Conservation (phyloP, 2,888 invertebrate genomes). For the Tuberolachnus salignus region DNA sequence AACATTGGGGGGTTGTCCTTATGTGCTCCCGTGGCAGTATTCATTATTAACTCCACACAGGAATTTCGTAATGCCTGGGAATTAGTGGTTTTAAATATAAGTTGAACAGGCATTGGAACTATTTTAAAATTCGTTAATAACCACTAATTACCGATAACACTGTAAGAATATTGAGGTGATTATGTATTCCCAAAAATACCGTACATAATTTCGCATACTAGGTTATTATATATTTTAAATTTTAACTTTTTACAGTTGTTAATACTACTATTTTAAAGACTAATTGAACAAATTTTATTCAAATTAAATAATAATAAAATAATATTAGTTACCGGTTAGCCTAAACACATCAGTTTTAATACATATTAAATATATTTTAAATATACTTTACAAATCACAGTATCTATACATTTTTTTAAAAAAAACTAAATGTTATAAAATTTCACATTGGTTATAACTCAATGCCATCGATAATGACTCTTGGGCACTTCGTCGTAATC, state of each 20-base stretch:
- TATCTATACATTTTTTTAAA: not conserved
- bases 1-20: too few species aligned
- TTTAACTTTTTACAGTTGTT: not conserved
- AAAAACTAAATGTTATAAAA: not conserved
- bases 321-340: not conserved
- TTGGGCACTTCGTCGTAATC: constrained; percentile 34
- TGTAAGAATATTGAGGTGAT: too few species aligned
- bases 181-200: not conserved
- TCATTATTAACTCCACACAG: too few species aligned
- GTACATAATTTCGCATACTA: too few species aligned
- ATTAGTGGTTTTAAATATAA: too few species aligned
- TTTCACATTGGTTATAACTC: not conserved
- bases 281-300: not conserved
- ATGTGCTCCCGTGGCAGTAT: too few species aligned
- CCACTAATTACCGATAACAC: too few species aligned
- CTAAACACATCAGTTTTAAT: not conserved
- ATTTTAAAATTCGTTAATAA: too few species aligned
- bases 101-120: too few species aligned
- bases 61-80: too few species aligned
- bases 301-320: not conserved
- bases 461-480: constrained; percentile 28
- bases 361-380: not conserved
- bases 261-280: not conserved
- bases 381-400: constrained; percentile 42
- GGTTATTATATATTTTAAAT: not conserved